These are phyloP conservation scores for Enoplosus armatus DNA, from an alignment of 2,797 vertebrate genomes.

Conservation along the genomic window DNA sequence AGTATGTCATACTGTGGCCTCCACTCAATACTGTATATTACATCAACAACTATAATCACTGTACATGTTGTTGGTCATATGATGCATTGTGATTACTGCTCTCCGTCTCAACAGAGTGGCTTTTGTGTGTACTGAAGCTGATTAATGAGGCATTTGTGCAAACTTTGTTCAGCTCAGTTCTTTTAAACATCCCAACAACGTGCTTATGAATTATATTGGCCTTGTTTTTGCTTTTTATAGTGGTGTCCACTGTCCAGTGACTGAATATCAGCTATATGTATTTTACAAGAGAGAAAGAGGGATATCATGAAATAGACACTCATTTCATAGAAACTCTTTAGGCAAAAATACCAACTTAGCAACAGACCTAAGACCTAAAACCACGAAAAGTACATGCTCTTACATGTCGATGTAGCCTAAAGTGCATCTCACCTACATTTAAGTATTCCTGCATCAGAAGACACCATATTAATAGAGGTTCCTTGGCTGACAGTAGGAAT, in stretches of 20 bases:
- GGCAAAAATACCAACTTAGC: not conserved
- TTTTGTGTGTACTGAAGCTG: not conserved
- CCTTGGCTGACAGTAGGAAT: not conserved
- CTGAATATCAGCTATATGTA: not conserved
- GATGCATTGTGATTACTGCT: not conserved
- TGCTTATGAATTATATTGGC: no score
- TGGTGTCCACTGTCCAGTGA: not conserved
- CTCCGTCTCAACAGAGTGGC: not conserved
- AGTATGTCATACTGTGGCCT: not conserved
- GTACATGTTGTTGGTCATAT: no score
- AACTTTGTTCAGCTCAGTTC: not conserved
- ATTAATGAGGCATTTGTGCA: conserved; percentile 12
- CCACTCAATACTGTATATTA: not conserved
- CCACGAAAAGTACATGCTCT: not conserved
- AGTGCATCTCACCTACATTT: not conserved
- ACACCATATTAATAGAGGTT: not conserved
- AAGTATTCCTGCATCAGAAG: not conserved
- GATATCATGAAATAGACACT: not conserved
- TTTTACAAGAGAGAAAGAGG: not conserved
- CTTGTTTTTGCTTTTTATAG: not conserved
- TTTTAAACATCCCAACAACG: not conserved
- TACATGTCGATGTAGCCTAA: not conserved
- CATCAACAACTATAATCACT: not conserved
- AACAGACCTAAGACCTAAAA: not conserved
- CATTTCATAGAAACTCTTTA: no score